These are phyloP conservation scores for Nemoura dubitans DNA, from an alignment of 2,888 invertebrate genomes.

Conservation along the genomic window DNA sequence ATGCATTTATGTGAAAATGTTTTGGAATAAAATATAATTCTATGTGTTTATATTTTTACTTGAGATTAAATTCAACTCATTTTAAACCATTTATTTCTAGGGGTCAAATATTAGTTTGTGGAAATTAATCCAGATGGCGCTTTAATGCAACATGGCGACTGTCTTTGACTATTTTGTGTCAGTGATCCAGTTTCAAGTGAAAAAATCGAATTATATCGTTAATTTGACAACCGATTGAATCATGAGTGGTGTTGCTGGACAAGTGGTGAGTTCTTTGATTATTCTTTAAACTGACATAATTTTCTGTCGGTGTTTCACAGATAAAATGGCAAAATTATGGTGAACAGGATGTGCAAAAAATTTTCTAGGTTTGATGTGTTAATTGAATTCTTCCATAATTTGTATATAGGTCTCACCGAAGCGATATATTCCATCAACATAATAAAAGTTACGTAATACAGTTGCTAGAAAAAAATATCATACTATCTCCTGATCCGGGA, in stretches of 20 bases:
- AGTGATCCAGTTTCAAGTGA: slow-evolving; percentile 18
- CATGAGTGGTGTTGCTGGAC: slow-evolving; percentile 27
- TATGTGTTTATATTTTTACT: not conserved
- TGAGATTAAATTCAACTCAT: not conserved
- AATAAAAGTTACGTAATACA: not conserved
- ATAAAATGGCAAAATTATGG: not conserved
- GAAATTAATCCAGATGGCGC: slow-evolving; percentile 26
- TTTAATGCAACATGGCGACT: slow-evolving; percentile 31
- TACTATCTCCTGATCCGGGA: not conserved
- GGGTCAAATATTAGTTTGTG: not conserved
- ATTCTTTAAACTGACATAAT: slow-evolving; percentile 9
- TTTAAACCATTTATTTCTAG: not conserved
- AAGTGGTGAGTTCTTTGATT: slow-evolving; percentile 21
- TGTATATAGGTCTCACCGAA: slow-evolving; percentile 21
- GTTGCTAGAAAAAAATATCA: not conserved
- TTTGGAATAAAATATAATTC: not conserved
- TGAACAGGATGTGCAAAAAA: slow-evolving; percentile 32
- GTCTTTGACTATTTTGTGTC: slow-evolving; percentile 34
- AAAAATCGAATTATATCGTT: not conserved
- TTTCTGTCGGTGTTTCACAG: slow-evolving; percentile 9
- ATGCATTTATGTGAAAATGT: no score
- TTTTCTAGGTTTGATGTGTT: not conserved
- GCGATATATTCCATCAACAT: not conserved
- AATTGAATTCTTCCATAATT: slow-evolving; percentile 18
- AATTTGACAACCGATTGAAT: not conserved